Evolutionary conservation across 2,113 vertebrate genomes (phyloP), one percentile per base, ranked within the genome.

Genomic region (Pavo muticus): DNA sequence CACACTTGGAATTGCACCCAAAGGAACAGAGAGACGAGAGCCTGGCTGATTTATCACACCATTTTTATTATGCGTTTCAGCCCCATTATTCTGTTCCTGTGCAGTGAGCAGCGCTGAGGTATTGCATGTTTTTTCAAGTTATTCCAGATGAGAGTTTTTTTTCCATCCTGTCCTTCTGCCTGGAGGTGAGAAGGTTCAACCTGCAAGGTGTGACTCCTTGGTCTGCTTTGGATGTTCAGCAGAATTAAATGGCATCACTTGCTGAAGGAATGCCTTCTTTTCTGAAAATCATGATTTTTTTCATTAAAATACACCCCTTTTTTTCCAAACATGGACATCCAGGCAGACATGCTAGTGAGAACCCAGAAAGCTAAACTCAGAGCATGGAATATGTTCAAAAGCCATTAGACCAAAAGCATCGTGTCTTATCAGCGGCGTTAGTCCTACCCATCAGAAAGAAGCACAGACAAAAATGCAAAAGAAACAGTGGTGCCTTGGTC

Each of bases 1-100:
- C 63, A 73, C 32, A 30, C 60, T 91, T 90, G 48, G 87, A 93
- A 90, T 77, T 87, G 85, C 77, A 79, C 86, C 86, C 92, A 81
- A 47, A 79, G 56, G 82, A 86, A 85, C 52, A 74, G 56, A 93
- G 52, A 73, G 52, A 40, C 14, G 67, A 76, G 83, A 82, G 48
- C 3, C 73, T 83, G 71, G 24, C 42, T 76, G 50, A 30, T 95
- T 88, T 88, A 59, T 60, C 70, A 9, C 16, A 23, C 71, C 42
- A 24, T 78, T 91, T 94, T 93, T 94, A 7, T 92, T 69, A 35
- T 14, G 23, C 4, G 0, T 29, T 61, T 27, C 59, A 80, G 91
- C 50, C 48, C 37, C 13, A 1, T 78, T 50, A 6, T 78, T 52
- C 60, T 93, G 65, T 70, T 30, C 20, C 19, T 63, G 74, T 76